These are phyloP conservation scores for Petrosia ficiformis DNA, from an alignment of 37 sponge, comb jelly and placozoan genomes.

Conservation along the genomic window DNA sequence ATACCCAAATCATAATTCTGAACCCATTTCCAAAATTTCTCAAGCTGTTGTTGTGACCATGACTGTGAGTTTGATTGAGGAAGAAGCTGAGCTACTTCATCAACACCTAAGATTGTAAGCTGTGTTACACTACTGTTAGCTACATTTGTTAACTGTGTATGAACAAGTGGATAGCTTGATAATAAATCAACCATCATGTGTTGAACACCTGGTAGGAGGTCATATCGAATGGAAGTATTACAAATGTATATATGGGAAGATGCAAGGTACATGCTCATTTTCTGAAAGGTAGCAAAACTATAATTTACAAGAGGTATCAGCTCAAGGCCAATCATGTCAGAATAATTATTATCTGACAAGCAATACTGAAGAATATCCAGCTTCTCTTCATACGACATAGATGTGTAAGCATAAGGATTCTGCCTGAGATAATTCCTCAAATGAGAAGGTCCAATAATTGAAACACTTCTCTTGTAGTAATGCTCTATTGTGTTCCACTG, in stretches of 20 bases:
- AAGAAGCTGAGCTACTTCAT: not conserved
- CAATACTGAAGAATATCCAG: slow-evolving; percentile 23
- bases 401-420: too few species aligned
- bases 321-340: slow-evolving; percentile 11
- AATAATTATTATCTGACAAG: slow-evolving; percentile 8
- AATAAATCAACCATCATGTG: not conserved
- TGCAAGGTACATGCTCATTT: not conserved
- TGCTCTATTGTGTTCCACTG: too few species aligned
- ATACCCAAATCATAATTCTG: not conserved
- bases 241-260: not conserved
- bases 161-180: not conserved
- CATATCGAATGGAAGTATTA: not conserved
- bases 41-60: not conserved
- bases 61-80: not conserved
- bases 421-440: too few species aligned
- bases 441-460: too few species aligned
- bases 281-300: not conserved
- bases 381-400: slow-evolving; percentile 5
- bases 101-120: not conserved
- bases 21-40: not conserved
- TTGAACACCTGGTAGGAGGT: not conserved
- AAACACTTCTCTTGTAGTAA: too few species aligned
- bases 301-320: slow-evolving; percentile 30
- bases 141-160: not conserved
- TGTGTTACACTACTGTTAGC: not conserved